Evolutionary conservation across 2,888 invertebrate species (phyloP), one percentile per base, ranked within the genome.

Genomic region (Exocentrus adspersus): DNA sequence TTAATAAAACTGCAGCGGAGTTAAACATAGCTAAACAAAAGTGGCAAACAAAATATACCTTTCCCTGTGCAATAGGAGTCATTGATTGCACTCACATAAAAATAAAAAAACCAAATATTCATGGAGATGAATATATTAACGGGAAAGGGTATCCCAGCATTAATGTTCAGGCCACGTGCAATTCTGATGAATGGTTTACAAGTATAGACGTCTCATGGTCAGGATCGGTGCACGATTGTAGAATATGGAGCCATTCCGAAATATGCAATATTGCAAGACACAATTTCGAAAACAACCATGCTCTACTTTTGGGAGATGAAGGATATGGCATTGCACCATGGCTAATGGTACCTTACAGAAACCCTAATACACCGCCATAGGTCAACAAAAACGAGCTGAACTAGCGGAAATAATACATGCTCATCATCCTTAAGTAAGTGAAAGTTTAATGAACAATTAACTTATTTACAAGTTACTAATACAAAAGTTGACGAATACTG

Each of bases 81-180:
- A 57, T 70, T 3, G 51, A 70, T 57, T 68, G 69, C 32, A 64
- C 69, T 48, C 65, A 60, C 58, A 60, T 71, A 54, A 51, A 42
- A 56, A 65, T 69, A 52, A 51, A 58, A 57, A 67, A 64, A 51
- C 60, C 63, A 37, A n/a, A 32, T n/a, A 16, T 32, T 19, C 51
- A 56, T 65, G 67, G 57, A 21, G 63, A 67, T 56, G 67, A 69
- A 64, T 69, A 69, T 60, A 59, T 68, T n/a, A 71, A 71, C 61
- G 57, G 69, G 21, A 69, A 68, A 51, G 60, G 67, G 46, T 60
- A 60, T 60, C 24, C 37, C 48, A 63, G 61, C 16, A 64, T 67
- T 9, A 70, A 69, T 60, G 67, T 69, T 14, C 60, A 70, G 62
- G 69, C 67, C 41, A 68, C 64, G 2, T 66, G 68, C 54, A 59